Conservation (phyloP, 2,888 invertebrate species). For the Drosophila setosimentum region DNA sequence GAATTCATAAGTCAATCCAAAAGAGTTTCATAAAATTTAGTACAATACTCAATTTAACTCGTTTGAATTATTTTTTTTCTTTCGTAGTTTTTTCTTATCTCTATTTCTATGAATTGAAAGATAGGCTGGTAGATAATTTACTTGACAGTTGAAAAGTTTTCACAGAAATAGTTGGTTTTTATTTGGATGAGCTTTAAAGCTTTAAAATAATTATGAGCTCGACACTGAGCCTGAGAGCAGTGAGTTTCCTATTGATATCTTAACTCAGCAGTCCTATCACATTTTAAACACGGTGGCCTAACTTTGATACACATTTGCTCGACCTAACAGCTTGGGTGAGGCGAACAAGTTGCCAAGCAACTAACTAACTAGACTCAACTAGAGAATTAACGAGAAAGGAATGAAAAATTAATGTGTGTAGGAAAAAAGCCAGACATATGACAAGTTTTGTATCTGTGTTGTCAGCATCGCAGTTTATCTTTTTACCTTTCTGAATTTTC, state of each 20-base stretch:
- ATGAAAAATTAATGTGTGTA: constrained; percentile 8
- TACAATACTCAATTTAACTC: background rate
- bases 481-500: constrained; percentile 29
- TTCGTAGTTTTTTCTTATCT: background rate
- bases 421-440: background rate
- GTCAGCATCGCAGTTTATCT: background rate
- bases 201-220: constrained; percentile 17
- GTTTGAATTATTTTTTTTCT: background rate
- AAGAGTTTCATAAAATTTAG: background rate
- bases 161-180: background rate
- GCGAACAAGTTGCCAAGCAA: constrained; percentile 4
- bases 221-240: no score
- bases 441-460: no score
- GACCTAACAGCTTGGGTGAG: background rate
- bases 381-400: constrained; percentile 3
- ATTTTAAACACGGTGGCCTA: constrained; percentile 8
- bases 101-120: background rate
- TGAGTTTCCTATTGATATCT: constrained; percentile 14
- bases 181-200: background rate
- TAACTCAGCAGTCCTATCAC: constrained; percentile 7
- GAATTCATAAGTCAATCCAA: background rate
- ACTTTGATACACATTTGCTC: background rate
- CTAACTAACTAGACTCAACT: constrained; percentile 13
- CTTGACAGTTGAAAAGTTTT: background rate
- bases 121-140: background rate